Percentiles rank a stretch among this genome's conserved stretches.
Evolutionary conservation across 2,797 vertebrate genomes (phyloP).

Genomic region (Peromyscus eremicus): DNA sequence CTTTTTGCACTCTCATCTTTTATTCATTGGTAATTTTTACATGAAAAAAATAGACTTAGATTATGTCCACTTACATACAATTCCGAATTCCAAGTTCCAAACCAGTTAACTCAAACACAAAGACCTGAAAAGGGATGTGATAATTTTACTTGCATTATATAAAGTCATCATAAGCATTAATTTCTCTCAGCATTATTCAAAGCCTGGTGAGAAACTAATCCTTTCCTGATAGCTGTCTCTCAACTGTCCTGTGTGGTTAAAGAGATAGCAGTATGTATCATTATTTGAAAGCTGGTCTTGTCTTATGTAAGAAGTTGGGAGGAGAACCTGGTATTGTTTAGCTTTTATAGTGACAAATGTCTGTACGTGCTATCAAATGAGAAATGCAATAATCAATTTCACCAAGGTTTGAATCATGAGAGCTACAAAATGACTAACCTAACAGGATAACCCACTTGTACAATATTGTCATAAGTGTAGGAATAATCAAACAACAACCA

Average conservation of each 20-base stretch:
- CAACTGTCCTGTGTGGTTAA: background rate
- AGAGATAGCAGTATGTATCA: background rate
- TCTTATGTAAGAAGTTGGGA: background rate
- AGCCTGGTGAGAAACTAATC: background rate
- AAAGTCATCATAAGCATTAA: background rate
- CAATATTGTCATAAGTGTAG: background rate
- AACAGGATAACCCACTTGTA: background rate
- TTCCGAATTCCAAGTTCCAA: background rate
- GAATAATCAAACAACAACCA: background rate
- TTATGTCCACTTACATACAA: background rate
- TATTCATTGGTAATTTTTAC: background rate
- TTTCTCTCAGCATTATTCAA: background rate
- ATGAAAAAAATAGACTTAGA: background rate
- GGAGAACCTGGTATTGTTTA: too few relatives aligned
- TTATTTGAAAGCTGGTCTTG: background rate
- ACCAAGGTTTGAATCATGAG: background rate
- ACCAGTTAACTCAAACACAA: background rate
- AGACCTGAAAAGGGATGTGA: background rate
- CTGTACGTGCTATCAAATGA: background rate
- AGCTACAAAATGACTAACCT: background rate
- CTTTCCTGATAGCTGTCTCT: background rate
- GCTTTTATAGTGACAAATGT: background rate
- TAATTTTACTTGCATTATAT: background rate
- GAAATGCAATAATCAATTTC: background rate
- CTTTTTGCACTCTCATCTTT: background rate